phyloP scores from a whole-genome alignment of 2,113 vertebrate genomes.

The Ivindomyrus marchei region DNA sequence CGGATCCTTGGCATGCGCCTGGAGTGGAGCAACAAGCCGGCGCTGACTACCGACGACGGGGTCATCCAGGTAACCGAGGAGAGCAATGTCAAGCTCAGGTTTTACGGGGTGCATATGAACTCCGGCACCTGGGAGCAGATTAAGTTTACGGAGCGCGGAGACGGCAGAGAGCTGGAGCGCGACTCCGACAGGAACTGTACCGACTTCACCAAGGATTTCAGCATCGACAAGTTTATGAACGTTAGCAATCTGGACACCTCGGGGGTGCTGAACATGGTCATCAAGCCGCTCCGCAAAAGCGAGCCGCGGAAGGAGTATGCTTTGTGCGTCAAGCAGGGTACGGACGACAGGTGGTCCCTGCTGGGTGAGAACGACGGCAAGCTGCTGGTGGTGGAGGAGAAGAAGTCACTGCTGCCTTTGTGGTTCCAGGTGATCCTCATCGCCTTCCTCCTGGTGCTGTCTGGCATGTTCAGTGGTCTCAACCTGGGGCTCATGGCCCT shows the following conservation, averaged over 20 bases:
- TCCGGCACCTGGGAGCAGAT: constrained; percentile 54
- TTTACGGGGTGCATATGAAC: constrained; percentile 74
- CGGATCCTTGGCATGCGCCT: constrained; percentile 76
- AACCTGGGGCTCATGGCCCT: constrained; percentile 93
- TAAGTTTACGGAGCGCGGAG: constrained; percentile 62
- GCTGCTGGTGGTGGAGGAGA: constrained; percentile 74
- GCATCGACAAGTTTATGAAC: constrained; percentile 36
- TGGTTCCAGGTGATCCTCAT: constrained; percentile 82
- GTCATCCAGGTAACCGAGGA: constrained; percentile 79
- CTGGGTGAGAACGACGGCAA: constrained; percentile 61
- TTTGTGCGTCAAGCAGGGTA: constrained; percentile 65
- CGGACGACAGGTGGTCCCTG: constrained; percentile 61
- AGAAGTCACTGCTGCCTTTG: constrained; percentile 67
- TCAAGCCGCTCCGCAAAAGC: constrained; percentile 78
- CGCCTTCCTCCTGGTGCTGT: constrained; percentile 68
- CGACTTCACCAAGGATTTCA: constrained; percentile 66
- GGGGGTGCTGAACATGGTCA: constrained; percentile 60
- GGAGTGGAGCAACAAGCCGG: constrained; percentile 63
- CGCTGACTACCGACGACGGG: constrained; percentile 47
- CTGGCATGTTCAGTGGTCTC: constrained; percentile 94
- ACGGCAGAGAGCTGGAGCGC: constrained; percentile 25
- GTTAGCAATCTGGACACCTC: constrained; percentile 60
- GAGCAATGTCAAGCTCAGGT: constrained; percentile 67
- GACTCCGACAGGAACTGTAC: constrained; percentile 57
- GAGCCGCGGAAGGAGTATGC: constrained; percentile 72